Conservation (phyloP, 2,113 vertebrate genomes). For the Plestiodon gilberti region DNA sequence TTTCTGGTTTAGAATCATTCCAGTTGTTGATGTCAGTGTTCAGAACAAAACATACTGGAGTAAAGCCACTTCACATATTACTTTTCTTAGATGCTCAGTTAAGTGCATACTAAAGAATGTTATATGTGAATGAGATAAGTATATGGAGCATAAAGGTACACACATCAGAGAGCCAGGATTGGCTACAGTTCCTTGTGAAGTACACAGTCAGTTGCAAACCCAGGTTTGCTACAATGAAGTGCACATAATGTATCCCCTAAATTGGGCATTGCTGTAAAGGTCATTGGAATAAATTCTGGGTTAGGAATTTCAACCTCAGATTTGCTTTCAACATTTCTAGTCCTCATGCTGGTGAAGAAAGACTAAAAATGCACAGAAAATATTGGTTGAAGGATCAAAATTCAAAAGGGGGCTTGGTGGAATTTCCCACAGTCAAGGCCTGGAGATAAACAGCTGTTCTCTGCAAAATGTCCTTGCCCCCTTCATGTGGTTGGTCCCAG, state of each 20-base stretch:
- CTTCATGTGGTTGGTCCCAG: not conserved
- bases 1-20: not conserved
- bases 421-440: not conserved
- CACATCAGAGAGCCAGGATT: not conserved
- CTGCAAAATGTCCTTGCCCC: not conserved
- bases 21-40: not conserved
- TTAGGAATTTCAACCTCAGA: not conserved
- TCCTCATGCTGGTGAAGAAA: not conserved
- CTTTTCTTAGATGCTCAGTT: not conserved
- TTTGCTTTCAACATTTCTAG: not conserved
- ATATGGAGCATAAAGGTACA: not conserved
- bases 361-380: not conserved
- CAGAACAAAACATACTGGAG: not conserved
- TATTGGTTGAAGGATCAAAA: not conserved
- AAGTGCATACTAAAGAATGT: not conserved
- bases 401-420: not conserved
- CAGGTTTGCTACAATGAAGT: not conserved
- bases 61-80: not conserved
- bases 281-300: not conserved
- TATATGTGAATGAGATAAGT: not conserved
- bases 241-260: not conserved
- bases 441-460: not conserved
- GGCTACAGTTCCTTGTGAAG: not conserved
- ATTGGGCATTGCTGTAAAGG: not conserved
- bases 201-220: not conserved